These are phyloP conservation scores for Sebastolobus altivelis DNA, from an alignment of 2,797 vertebrate species.

Conservation along the genomic window DNA sequence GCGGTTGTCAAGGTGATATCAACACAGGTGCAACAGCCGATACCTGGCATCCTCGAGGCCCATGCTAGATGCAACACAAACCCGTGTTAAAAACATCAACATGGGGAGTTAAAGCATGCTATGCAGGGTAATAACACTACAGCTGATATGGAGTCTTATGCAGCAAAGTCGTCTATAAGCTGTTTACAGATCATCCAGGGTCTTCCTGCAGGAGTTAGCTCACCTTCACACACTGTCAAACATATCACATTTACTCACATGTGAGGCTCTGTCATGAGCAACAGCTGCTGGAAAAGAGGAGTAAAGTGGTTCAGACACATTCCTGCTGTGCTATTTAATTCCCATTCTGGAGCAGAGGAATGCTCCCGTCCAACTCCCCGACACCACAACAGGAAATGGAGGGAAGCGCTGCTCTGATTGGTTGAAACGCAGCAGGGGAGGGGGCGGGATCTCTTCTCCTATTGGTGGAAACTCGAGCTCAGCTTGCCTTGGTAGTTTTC, in stretches of 20 bases:
- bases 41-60: constrained; percentile 42
- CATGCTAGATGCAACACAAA: constrained; percentile 30
- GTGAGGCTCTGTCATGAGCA: constrained; percentile 33
- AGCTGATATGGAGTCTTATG: constrained; percentile 34
- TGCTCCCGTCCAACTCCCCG: constrained; percentile 54
- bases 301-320: constrained; percentile 35
- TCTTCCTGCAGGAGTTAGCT: not conserved
- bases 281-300: not conserved
- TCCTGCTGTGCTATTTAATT: constrained; percentile 47
- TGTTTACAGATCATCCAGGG: constrained; percentile 56
- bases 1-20: constrained; percentile 75
- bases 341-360: constrained; percentile 60
- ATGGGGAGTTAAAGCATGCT: not conserved
- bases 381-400: constrained; percentile 82
- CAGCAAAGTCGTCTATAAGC: constrained; percentile 71
- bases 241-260: constrained; percentile 53
- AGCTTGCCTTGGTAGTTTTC: constrained; percentile 10
- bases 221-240: not conserved
- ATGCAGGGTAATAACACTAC: not conserved
- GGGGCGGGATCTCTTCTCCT: constrained; percentile 24
- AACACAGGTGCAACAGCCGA: constrained; percentile 66
- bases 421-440: constrained; percentile 40
- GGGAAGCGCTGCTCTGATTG: constrained; percentile 75
- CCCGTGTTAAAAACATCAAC: not conserved
- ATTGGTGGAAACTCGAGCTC: constrained; percentile 72